phyloP scores from a whole-genome alignment of 1,140 invertebrate species.

The Ceratina calcarata region DNA sequence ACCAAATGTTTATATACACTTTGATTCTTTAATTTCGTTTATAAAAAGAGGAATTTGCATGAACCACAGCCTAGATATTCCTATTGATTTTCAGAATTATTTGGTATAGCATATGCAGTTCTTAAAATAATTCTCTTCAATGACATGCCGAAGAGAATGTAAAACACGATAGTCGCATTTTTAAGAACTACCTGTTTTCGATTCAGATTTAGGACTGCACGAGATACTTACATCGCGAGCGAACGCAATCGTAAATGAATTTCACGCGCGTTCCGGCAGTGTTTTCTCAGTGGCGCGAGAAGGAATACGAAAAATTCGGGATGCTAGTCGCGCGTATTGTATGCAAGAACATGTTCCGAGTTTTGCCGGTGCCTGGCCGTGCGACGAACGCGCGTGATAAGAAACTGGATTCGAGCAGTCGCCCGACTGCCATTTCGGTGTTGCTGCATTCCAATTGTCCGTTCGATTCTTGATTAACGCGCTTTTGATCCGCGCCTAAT shows the following conservation, averaged over 20 bases:
- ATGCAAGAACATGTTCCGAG: neutral
- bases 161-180: no score
- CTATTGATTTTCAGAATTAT: no score
- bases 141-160: no score
- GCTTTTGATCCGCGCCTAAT: conserved; percentile 12
- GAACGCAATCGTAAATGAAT: neutral
- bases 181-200: no score
- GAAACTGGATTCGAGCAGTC: conserved; percentile 8
- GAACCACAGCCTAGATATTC: no score
- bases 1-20: no score
- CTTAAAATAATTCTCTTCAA: no score
- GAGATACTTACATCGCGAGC: neutral
- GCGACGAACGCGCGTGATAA: neutral
- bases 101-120: no score
- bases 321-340: neutral
- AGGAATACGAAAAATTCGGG: neutral
- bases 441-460: neutral
- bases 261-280: neutral
- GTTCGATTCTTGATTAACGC: neutral
- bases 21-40: no score
- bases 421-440: neutral
- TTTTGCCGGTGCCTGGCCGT: neutral
- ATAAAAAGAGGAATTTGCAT: no score
- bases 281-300: neutral
- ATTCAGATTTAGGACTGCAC: no score